phyloP scores from a whole-genome alignment of 2,888 invertebrate genomes.

The Leucophenga maculata region DNA sequence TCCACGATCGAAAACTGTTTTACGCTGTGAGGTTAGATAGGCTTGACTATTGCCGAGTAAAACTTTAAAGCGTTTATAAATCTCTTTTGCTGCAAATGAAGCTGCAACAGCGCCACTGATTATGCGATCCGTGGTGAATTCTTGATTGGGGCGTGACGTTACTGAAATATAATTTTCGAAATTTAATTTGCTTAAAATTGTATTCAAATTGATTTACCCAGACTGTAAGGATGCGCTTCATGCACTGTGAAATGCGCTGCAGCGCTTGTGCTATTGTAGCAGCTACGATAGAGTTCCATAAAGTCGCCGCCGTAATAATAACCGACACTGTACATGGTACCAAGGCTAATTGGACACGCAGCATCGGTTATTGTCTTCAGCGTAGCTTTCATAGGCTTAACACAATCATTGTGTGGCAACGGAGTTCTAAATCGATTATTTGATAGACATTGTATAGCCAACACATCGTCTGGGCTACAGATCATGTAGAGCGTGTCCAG shows the following conservation, averaged over 20 bases:
- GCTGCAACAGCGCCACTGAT: constrained; percentile 33
- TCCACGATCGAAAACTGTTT: constrained; percentile 69
- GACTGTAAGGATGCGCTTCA: constrained; percentile 11
- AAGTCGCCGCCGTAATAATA: constrained; percentile 37
- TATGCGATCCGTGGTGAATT: constrained; percentile 35
- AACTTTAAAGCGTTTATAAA: constrained; percentile 39
- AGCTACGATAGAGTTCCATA: constrained; percentile 49
- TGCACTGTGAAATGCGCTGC: constrained; percentile 40
- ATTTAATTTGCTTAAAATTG: too few species aligned
- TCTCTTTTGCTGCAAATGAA: constrained; percentile 36
- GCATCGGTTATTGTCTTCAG: background rate
- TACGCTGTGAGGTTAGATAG: constrained; percentile 3
- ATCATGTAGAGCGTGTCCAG: constrained; percentile 30
- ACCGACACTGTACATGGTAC: constrained; percentile 41
- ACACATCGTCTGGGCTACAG: constrained; percentile 27
- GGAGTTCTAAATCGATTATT: constrained; percentile 19
- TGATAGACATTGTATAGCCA: constrained; percentile 25
- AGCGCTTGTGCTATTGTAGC: constrained; percentile 34
- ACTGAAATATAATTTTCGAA: background rate
- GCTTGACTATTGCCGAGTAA: constrained; percentile 37
- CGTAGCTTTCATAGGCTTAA: background rate
- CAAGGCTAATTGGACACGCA: constrained; percentile 31
- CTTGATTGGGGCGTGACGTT: constrained; percentile 9
- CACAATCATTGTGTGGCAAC: constrained; percentile 26
- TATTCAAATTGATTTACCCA: constrained; percentile 24